A percentile compares a stretch with the other conserved stretches of the same genome.
These are phyloP conservation scores for Papilio machaon DNA, from an alignment of 1,140 invertebrate species.

Conservation along the genomic window DNA sequence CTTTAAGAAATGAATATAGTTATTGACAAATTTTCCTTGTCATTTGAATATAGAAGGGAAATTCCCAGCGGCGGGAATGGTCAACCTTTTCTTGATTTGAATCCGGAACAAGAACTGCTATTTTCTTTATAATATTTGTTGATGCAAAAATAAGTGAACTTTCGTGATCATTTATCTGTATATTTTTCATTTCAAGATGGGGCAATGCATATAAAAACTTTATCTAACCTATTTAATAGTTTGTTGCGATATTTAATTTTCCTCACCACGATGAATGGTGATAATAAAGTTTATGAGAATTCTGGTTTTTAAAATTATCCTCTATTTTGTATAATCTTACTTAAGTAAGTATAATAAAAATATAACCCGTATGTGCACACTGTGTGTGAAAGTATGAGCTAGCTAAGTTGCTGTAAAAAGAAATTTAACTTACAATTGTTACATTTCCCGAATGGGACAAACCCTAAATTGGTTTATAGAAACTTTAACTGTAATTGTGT, in stretches of 20 bases:
- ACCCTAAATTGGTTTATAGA: too few relatives aligned
- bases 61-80: conserved; percentile 16
- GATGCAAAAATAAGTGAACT: neutral
- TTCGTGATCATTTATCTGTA: too few relatives aligned
- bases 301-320: neutral
- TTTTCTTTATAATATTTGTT: neutral
- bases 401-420: too few relatives aligned
- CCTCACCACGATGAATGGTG: neutral
- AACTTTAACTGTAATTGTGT: too few relatives aligned
- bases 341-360: too few relatives aligned
- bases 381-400: too few relatives aligned
- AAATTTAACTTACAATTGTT: too few relatives aligned
- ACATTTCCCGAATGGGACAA: too few relatives aligned
- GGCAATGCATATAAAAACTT: too few relatives aligned
- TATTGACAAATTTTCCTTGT: conserved; percentile 38
- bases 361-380: too few relatives aligned
- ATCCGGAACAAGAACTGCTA: neutral
- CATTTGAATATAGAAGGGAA: conserved; percentile 32
- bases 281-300: neutral
- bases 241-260: neutral
- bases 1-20: conserved; percentile 35
- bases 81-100: conserved; percentile 32
- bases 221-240: neutral
- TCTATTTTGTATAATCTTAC: too few relatives aligned
- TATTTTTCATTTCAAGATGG: too few relatives aligned